Base-by-base conservation (phyloP, 1,140 invertebrate species). In the Chrysopa pallens region DNA sequence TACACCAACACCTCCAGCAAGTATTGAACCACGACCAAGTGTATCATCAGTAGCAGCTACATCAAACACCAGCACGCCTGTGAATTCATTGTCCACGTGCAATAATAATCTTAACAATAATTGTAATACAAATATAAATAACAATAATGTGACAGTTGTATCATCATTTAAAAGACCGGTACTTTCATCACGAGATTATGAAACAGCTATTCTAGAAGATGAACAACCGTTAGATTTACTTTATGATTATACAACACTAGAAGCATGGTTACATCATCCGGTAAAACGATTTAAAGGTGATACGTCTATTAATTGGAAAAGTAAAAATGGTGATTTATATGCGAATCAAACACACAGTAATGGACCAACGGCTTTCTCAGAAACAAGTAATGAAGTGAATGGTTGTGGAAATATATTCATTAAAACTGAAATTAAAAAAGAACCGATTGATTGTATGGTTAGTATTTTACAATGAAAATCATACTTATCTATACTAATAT, bases 191-290 rank as follows among this genome's bases (percentile, higher is more conserved):
- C 76, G 76, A 53, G 80, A 83, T 50, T 75, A 81, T 40, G 72
- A 76, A 43, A 73, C 76, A 48, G 67, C 82, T 1, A 60, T 77
- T 0, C 66, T 68, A 28, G 84, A 87, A 48, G 82, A 85, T 53
- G 80, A 85, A 56, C 76, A 82, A 50, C 76, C 78, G 39, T 72
- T 84, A 39, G 75, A 84, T 45, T 73, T 84, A 61, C 70, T 94
- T 1, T 93, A 93, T 58, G 85, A 93, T 61, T 91, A 90, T 65
- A 74, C 81, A 39, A 76, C 75, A 42, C 70, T 89, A 42, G 74
- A 87, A 58, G 80, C 78, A 13, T 93, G 87, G 86, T 66, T 89
- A 43, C 79, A 88, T 60, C 81, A 88, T 67, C 84, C 86, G 1
- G 83, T 89, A 29, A 92, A 91, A 60, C 75, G 78, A 51, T 82